These are phyloP conservation scores for Drosophila leontia DNA, from an alignment of 1,140 invertebrate species.

Conservation along the genomic window DNA sequence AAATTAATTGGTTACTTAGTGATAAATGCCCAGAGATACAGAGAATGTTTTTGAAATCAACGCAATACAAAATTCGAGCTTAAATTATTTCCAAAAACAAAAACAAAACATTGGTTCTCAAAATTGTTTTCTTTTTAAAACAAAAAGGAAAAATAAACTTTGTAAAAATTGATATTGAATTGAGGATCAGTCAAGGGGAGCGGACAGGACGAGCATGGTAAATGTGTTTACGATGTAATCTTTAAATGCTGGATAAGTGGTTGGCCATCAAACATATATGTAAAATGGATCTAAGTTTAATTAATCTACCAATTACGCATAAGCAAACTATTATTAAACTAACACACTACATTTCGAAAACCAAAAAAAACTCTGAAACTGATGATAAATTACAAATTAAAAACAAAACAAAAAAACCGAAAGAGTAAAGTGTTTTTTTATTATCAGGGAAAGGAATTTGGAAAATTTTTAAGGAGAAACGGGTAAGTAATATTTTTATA, in stretches of 20 bases:
- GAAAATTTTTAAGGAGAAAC: too few relatives aligned
- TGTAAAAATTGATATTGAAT: conserved; percentile 43
- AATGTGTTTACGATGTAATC: conserved; percentile 42
- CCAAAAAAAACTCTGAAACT: conserved; percentile 44
- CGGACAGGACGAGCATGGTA: conserved; percentile 14
- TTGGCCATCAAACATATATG: conserved; percentile 68
- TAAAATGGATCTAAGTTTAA: conserved; percentile 73
- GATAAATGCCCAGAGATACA: conserved; percentile 54
- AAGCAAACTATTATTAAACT: conserved; percentile 57
- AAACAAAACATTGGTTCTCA: conserved; percentile 51
- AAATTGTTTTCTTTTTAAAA: conserved; percentile 62
- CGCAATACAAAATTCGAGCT: conserved; percentile 76
- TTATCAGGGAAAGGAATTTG: too few relatives aligned
- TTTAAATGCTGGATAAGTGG: conserved; percentile 55
- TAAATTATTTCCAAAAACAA: conserved; percentile 70
- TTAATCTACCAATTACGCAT: conserved; percentile 72
- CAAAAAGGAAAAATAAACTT: conserved; percentile 22
- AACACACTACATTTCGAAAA: conserved; percentile 59
- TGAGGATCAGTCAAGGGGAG: conserved; percentile 1
- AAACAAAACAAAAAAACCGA: conserved; percentile 32
- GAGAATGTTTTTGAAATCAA: conserved; percentile 60
- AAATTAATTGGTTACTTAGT: conserved; percentile 67
- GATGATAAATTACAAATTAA: conserved; percentile 60
- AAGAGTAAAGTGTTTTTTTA: neutral
- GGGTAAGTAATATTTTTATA: too few relatives aligned